Conservation (phyloP, 2,113 vertebrate species). For the Corythoichthys haematopterus region DNA sequence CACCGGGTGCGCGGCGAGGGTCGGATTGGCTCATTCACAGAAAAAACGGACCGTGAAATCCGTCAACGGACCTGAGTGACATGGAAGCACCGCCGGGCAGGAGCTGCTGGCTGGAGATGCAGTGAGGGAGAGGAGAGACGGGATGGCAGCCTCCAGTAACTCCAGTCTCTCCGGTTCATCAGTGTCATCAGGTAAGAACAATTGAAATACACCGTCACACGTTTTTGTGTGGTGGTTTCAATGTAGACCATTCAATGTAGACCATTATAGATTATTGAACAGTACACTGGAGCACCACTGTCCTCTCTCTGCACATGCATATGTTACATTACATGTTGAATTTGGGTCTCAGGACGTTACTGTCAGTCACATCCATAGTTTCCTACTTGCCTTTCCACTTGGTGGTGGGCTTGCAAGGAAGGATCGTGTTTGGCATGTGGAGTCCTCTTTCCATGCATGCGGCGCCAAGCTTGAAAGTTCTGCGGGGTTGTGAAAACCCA, state of each 20-base stretch:
- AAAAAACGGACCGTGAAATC: slow-evolving; percentile 12
- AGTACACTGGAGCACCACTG: not conserved
- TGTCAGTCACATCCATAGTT: slow-evolving; percentile 45
- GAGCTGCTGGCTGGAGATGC: slow-evolving; percentile 42
- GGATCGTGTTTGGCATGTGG: slow-evolving; percentile 32
- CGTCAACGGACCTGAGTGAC: slow-evolving; percentile 32
- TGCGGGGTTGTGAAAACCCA: slow-evolving; percentile 27
- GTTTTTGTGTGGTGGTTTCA: no score
- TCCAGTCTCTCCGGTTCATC: slow-evolving; percentile 96
- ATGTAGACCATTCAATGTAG: no score
- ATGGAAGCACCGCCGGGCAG: slow-evolving; percentile 63
- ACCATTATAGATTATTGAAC: not conserved
- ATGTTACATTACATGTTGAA: slow-evolving; percentile 7
- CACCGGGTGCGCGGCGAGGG: slow-evolving; percentile 16
- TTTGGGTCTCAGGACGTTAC: slow-evolving; percentile 42
- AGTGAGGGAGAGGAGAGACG: slow-evolving; percentile 63
- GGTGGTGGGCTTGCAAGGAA: slow-evolving; percentile 20
- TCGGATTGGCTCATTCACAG: slow-evolving; percentile 7
- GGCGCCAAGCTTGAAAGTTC: slow-evolving; percentile 24
- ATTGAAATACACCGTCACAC: not conserved
- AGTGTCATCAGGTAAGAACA: slow-evolving; percentile 88
- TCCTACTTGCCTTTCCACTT: slow-evolving; percentile 40
- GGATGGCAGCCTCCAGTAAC: slow-evolving; percentile 96
- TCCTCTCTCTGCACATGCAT: not conserved
- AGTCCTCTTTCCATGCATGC: slow-evolving; percentile 24